A percentile compares a stretch with the other conserved stretches of the same genome.
Conservation (phyloP, 2,113 vertebrate species). For the Centropus unirufus region DNA sequence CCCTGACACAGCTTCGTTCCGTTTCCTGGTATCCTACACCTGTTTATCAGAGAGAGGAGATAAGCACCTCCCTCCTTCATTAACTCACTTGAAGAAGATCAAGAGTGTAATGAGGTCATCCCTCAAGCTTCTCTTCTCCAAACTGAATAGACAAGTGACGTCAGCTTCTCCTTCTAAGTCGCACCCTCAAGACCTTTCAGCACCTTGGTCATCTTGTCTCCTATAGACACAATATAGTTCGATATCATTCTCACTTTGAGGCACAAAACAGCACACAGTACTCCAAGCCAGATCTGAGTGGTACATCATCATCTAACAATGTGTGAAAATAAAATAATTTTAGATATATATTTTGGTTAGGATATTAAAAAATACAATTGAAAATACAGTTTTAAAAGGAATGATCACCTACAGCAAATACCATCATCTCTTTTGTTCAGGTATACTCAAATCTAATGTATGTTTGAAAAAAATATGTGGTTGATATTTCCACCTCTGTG, state of each 20-base stretch:
- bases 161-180: no score
- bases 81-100: neutral
- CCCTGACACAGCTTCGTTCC: neutral
- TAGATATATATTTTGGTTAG: neutral
- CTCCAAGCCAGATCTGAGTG: fast-evolving
- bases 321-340: neutral
- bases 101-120: neutral
- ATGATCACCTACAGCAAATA: neutral
- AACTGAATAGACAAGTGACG: no score
- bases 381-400: neutral
- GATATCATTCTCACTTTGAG: neutral
- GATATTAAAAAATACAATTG: neutral
- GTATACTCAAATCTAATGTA: neutral
- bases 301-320: neutral
- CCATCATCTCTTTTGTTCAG: neutral
- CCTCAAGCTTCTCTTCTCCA: no score
- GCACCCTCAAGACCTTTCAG: no score
- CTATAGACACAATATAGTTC: neutral
- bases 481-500: neutral
- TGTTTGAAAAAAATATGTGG: neutral
- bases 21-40: fast-evolving
- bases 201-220: neutral
- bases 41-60: neutral
- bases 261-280: neutral
- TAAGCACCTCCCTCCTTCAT: neutral